Conservation (phyloP, 2,113 vertebrate species). For the Rhabdomys dilectus region DNA sequence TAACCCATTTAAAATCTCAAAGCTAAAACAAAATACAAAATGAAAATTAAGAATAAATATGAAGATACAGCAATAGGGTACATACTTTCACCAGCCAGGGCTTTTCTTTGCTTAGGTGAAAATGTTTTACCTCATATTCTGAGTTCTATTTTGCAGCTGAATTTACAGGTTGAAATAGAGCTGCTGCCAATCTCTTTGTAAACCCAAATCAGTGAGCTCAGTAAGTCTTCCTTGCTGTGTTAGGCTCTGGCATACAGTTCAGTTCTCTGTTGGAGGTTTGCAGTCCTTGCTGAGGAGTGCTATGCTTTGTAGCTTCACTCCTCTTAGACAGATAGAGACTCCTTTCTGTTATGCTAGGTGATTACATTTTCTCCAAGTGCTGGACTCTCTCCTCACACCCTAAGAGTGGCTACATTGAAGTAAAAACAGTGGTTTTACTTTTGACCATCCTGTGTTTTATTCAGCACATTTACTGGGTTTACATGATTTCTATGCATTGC, state of each 20-base stretch:
- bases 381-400: background rate
- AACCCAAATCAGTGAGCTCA: too few relatives aligned
- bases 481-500: background rate
- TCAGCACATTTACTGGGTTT: background rate
- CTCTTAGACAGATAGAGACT: background rate
- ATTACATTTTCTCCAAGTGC: background rate
- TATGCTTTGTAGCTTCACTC: background rate
- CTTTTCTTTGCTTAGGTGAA: background rate
- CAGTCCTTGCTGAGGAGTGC: background rate
- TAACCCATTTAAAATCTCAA: background rate
- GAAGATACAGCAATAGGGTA: background rate
- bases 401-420: background rate
- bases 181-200: background rate
- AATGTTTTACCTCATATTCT: background rate
- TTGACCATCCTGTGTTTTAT: too few relatives aligned
- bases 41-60: background rate
- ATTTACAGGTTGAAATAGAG: background rate
- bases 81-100: background rate
- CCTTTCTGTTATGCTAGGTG: background rate
- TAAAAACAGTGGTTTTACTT: background rate
- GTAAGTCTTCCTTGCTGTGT: background rate
- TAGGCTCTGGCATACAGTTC: background rate
- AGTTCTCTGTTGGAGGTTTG: background rate
- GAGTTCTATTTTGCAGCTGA: background rate
- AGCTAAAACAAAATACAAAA: background rate